Conservation (phyloP, 2,797 vertebrate genomes). For the Merluccius polli region DNA sequence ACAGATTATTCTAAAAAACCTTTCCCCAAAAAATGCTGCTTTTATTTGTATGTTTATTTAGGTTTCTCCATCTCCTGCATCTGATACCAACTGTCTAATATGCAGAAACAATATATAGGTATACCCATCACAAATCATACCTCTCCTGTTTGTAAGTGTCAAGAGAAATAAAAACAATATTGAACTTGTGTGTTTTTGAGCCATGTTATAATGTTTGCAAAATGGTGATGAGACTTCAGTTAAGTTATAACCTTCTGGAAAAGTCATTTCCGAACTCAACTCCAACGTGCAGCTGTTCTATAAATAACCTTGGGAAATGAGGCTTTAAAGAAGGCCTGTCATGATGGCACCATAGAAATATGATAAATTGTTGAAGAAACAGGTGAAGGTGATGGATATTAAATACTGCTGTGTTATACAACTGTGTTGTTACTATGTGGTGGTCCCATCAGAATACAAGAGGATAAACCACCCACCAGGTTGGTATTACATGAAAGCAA, state of each 20-base stretch:
- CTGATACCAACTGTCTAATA: background rate
- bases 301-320: background rate
- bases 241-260: background rate
- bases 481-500: too few species aligned
- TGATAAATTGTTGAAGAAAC: slow-evolving; percentile 1
- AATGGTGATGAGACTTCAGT: background rate
- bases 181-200: background rate
- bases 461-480: too few species aligned
- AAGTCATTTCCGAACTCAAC: background rate
- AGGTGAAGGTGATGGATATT: background rate
- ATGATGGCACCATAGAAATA: background rate
- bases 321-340: background rate
- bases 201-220: background rate
- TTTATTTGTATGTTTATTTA: background rate
- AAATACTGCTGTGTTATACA: background rate
- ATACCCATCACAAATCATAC: background rate
- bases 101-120: background rate
- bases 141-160: background rate
- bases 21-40: background rate
- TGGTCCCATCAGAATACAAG: background rate
- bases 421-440: too few species aligned
- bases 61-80: background rate
- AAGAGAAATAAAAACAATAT: slow-evolving; percentile 1
- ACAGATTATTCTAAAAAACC: background rate
- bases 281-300: background rate